A percentile compares a stretch with the other conserved stretches of the same genome.
Conservation (phyloP, 2,113 vertebrate species). For the Lagopus muta region DNA sequence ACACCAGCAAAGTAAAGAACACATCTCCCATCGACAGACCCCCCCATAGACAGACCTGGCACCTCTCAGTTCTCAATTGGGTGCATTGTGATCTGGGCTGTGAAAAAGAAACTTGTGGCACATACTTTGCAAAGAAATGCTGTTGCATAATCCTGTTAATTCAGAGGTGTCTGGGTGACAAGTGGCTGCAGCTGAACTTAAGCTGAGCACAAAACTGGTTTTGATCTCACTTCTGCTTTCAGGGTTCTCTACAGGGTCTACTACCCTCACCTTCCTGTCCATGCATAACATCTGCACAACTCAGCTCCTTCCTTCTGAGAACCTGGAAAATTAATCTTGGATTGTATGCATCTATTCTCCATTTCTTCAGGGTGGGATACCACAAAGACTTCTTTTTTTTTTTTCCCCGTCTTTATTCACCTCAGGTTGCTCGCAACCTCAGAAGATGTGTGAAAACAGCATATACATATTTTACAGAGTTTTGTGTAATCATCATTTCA, state of each 20-base stretch:
- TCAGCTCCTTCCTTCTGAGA: background rate
- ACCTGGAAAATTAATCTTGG: background rate
- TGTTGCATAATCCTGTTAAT: background rate
- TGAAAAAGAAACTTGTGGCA: background rate
- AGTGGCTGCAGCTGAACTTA: background rate
- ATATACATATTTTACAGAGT: background rate
- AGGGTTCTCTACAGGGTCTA: background rate
- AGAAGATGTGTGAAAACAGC: background rate
- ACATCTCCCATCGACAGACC: background rate
- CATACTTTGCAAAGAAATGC: background rate
- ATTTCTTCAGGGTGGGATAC: background rate
- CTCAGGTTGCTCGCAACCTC: no score
- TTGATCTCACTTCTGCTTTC: background rate
- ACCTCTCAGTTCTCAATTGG: background rate
- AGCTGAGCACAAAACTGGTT: background rate
- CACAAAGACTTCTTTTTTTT: background rate
- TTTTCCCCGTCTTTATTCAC: background rate
- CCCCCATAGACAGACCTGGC: background rate
- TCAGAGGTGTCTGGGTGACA: background rate
- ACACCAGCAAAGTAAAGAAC: background rate
- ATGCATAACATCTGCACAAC: fast-evolving
- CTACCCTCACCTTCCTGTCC: background rate
- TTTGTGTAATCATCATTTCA: fast-evolving
- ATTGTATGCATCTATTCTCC: background rate
- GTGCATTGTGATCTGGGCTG: background rate